A percentile compares a stretch with the other conserved stretches of the same genome.
Evolutionary conservation across 2,888 invertebrate species (phyloP).

Genomic region (Cerastis leucographa): DNA sequence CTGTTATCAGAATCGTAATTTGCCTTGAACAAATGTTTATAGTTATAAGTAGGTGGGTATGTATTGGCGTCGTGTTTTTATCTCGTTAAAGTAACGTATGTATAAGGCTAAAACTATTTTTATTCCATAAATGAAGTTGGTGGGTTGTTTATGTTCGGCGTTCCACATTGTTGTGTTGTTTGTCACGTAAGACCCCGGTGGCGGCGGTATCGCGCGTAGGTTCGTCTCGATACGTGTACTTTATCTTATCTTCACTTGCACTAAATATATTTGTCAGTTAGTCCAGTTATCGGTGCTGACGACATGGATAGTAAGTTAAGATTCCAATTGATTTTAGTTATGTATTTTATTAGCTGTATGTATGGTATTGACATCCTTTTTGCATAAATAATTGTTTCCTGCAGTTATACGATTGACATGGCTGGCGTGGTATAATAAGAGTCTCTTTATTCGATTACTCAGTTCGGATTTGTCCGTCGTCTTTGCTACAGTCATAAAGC

Average conservation of each 20-base stretch:
- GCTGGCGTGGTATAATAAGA: slow-evolving; percentile 24
- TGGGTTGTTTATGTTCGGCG: slow-evolving; percentile 63
- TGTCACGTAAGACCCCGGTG: slow-evolving; percentile 63
- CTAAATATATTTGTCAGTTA: slow-evolving; percentile 75
- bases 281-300: slow-evolving; percentile 72
- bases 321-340: slow-evolving; percentile 62
- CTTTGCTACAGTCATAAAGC: slow-evolving; percentile 28
- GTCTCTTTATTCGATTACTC: slow-evolving; percentile 33
- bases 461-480: slow-evolving; percentile 32
- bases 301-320: slow-evolving; percentile 81
- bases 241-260: slow-evolving; percentile 81
- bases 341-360: slow-evolving; percentile 43
- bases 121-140: slow-evolving; percentile 47
- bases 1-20: slow-evolving; percentile 71
- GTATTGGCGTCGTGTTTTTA: slow-evolving; percentile 59
- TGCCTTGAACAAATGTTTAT: slow-evolving; percentile 73
- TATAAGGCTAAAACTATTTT: slow-evolving; percentile 53
- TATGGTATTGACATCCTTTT: slow-evolving; percentile 52
- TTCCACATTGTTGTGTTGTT: slow-evolving; percentile 56
- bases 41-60: slow-evolving; percentile 61
- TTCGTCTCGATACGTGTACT: slow-evolving; percentile 69
- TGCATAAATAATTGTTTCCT: slow-evolving; percentile 67
- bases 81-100: slow-evolving; percentile 58
- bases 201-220: slow-evolving; percentile 60
- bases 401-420: slow-evolving; percentile 45